Evolutionary conservation across 2,888 invertebrate species (phyloP), one percentile per base, ranked within the genome.

Genomic region (Entomobrya proxima): DNA sequence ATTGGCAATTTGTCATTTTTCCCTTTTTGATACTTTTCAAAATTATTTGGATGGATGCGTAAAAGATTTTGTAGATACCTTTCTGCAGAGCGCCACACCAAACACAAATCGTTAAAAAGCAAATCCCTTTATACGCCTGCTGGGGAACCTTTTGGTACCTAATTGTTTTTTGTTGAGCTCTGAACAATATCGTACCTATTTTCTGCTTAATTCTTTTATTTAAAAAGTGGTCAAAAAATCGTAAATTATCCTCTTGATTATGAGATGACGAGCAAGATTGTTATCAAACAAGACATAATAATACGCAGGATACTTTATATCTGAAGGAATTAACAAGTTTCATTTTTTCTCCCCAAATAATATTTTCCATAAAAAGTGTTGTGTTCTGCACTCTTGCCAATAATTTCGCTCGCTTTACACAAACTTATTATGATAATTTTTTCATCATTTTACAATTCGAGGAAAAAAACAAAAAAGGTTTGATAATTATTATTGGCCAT

Each of bases 1-100:
- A 61, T 61, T 61, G 47, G 44, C 79, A 79, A 79, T 79, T 79
- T 79, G 79, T 77, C 77, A 77, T 80, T 80, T 78, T 47, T 78
- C 35, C 47, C 52, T 69, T 76, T 55, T 40, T 58, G 76, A 58
- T 76, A 50, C 52, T 50, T 75, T 76, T 76, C 58, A 47, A 72
- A 72, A 27, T 67, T 9, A 67, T 67, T 58, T 58, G 11, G 47
- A 47, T 27, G 47, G 37, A 1, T 47, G n/a, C 15, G 32, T 44
- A 47, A 75, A 13, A 11, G 50, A 52, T 37, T 35, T 52, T 37
- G 75, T 52, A 75, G 30, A 35, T 27, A 5, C 21, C 32, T 52
- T 24, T 44, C 40, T 32, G 11, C 24, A 37, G 18, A 69, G 44
- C 24, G 9, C 24, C 32, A 61, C 47, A 47, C n/a, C 47, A 37